Conservation (phyloP, 2,797 vertebrate species). For the Otolemur crassicaudatus region DNA sequence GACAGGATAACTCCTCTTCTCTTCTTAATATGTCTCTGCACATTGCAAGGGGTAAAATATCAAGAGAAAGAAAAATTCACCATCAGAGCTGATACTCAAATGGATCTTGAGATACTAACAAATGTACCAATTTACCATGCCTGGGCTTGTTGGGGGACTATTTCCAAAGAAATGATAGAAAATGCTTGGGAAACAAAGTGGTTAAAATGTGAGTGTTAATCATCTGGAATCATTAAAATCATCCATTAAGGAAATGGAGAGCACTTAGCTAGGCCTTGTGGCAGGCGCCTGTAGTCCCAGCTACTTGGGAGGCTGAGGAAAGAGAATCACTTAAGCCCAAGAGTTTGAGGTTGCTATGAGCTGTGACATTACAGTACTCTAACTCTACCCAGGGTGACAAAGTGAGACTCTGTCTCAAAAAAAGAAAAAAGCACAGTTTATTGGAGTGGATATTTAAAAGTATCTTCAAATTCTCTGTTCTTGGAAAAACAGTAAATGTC, state of each 20-base stretch:
- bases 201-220: background rate
- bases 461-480: background rate
- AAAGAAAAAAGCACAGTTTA: background rate
- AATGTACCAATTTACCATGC: background rate
- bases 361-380: no score
- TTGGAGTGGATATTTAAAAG: background rate
- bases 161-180: background rate
- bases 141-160: background rate
- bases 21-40: background rate
- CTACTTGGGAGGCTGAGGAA: no score
- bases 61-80: background rate
- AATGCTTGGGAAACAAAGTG: background rate
- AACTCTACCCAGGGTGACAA: no score
- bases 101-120: background rate
- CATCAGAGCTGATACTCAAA: background rate
- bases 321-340: no score
- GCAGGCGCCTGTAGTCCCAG: no score
- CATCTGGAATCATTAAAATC: conserved; percentile 11
- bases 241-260: conserved; percentile 14
- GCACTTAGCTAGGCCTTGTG: no score
- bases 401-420: no score
- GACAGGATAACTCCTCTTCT: background rate
- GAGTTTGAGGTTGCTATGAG: no score
- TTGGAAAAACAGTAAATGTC: background rate
- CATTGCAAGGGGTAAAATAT: background rate